A percentile compares a stretch with the other conserved stretches of the same genome.
phyloP scores from a whole-genome alignment of 1,140 invertebrate species.

The Solen grandis region DNA sequence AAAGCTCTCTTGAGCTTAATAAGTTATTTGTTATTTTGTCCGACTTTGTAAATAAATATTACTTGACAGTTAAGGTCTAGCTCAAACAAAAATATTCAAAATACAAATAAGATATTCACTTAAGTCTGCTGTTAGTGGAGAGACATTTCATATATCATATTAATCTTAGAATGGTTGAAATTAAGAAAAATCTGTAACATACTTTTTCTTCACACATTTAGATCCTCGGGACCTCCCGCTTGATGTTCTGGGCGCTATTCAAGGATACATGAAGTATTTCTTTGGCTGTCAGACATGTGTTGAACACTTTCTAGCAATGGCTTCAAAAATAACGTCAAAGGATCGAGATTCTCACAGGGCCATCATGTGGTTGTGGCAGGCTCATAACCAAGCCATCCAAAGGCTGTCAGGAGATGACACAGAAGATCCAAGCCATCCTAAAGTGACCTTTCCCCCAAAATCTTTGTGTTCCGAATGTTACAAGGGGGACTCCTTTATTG shows the following conservation, averaged over 20 bases:
- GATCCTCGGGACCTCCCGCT: conserved; percentile 80
- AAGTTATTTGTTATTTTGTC: no score
- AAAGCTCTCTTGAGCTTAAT: no score
- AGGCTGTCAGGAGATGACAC: conserved; percentile 91
- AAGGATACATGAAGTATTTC: conserved; percentile 94
- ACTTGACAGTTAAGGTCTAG: no score
- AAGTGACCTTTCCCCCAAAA: conserved; percentile 92
- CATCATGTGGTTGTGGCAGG: conserved; percentile 96
- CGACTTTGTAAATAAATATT: no score
- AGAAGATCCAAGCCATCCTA: conserved; percentile 95
- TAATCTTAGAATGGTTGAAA: no score
- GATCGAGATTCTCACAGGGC: conserved; percentile 87
- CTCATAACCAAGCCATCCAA: conserved; percentile 94
- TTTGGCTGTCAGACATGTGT: conserved; percentile 96
- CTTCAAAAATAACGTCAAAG: conserved; percentile 85
- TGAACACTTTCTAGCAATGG: conserved; percentile 89
- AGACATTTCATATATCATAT: not conserved
- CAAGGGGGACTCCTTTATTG: conserved; percentile 82
- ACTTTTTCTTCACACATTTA: conserved; percentile 56
- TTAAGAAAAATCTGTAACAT: conserved; percentile 1
- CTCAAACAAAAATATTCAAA: no score
- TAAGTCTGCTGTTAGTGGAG: no score
- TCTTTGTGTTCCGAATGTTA: conserved; percentile 88
- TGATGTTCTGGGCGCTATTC: conserved; percentile 90
- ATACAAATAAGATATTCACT: no score